A percentile compares a stretch with the other conserved stretches of the same genome.
phyloP scores from a whole-genome alignment of 2,113 vertebrate species.

The Lasiurus cinereus region DNA sequence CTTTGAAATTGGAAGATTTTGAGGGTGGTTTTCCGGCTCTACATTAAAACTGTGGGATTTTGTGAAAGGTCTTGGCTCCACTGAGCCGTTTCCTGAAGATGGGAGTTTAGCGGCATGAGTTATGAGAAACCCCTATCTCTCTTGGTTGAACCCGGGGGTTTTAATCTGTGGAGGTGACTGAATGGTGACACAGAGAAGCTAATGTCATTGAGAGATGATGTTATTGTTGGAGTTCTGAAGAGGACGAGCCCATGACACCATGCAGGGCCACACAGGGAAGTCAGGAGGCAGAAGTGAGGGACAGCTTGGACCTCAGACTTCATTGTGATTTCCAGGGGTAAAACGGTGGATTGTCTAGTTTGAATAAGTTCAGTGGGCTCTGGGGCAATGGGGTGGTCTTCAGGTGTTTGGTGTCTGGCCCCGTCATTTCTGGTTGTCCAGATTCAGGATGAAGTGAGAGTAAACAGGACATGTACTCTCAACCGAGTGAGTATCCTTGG shows the following conservation, averaged over 20 bases:
- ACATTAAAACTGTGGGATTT: background rate
- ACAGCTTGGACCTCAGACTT: background rate
- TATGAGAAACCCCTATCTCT: background rate
- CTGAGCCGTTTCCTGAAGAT: background rate
- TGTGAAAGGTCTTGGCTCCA: background rate
- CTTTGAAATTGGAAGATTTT: background rate
- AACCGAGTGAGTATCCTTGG: background rate
- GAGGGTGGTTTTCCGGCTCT: background rate
- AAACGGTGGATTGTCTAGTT: background rate
- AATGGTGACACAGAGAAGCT: background rate
- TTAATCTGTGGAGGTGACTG: background rate
- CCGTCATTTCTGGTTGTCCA: background rate
- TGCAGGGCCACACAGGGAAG: background rate
- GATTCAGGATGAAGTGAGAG: background rate
- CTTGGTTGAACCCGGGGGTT: background rate
- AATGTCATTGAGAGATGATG: background rate
- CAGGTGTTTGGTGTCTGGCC: background rate
- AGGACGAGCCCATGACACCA: background rate
- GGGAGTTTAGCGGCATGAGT: background rate
- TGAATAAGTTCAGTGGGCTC: background rate
- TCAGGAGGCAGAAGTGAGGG: background rate
- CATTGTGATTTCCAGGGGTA: background rate
- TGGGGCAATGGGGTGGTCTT: background rate
- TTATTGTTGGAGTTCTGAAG: background rate
- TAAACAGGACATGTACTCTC: background rate